Percentiles rank a stretch among this genome's conserved stretches.
phyloP scores from a whole-genome alignment of 2,888 invertebrate species.

The Dione vanillae region DNA sequence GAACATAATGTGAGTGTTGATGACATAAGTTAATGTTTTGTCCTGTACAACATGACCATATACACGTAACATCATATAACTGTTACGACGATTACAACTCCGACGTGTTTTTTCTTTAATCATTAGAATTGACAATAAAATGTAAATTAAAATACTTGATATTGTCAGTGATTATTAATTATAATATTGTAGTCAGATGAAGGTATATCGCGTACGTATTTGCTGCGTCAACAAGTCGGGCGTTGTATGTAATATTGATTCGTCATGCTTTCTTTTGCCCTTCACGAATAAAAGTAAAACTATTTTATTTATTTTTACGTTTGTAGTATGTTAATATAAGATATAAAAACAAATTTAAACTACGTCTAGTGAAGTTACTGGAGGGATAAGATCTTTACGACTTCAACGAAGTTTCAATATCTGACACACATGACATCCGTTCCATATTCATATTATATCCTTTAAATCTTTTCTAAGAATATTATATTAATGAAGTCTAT shows the following conservation, averaged over 20 bases:
- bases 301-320: not conserved
- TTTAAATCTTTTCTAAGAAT: conserved; percentile 36
- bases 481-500: conserved; percentile 29
- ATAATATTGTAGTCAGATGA: conserved; percentile 23
- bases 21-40: conserved; percentile 30
- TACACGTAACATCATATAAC: conserved; percentile 47
- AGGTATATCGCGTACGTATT: conserved; percentile 34
- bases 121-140: conserved; percentile 41
- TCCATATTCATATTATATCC: conserved; percentile 39
- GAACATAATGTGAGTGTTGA: conserved; percentile 2
- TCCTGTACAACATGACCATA: conserved; percentile 36
- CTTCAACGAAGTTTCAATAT: conserved; percentile 25
- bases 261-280: conserved; percentile 69
- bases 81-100: conserved; percentile 43
- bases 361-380: not conserved
- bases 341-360: not conserved
- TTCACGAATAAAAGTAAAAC: conserved; percentile 40
- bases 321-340: not conserved
- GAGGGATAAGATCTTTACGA: conserved; percentile 11
- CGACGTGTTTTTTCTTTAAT: conserved; percentile 43
- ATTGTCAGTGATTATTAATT: conserved; percentile 34
- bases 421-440: conserved; percentile 39
- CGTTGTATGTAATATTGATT: conserved; percentile 61
- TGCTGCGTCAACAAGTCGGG: conserved; percentile 39
- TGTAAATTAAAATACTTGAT: conserved; percentile 26